Percentiles rank a stretch among this genome's conserved stretches.
phyloP scores from a whole-genome alignment of 2,888 invertebrate species.

The Drosophila stalkeri region DNA sequence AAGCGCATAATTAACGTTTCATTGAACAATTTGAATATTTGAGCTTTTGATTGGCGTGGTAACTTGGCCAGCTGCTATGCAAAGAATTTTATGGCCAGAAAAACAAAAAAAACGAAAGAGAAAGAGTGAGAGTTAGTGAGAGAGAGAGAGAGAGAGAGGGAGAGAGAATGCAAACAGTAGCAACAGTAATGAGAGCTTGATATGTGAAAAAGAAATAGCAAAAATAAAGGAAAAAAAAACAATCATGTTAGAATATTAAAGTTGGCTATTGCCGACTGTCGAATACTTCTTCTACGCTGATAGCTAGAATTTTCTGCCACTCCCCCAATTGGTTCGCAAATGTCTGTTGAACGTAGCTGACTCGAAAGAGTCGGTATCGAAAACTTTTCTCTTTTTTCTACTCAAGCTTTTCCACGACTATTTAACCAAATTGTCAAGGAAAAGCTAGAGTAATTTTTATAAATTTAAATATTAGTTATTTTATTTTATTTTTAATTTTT shows the following conservation, averaged over 20 bases:
- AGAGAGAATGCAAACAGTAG: background rate
- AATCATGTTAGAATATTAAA: background rate
- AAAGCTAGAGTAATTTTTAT: too few species aligned
- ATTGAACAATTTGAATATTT: slow-evolving; percentile 62
- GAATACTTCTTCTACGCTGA: background rate
- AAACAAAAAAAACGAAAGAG: background rate
- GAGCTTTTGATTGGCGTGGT: slow-evolving; percentile 62
- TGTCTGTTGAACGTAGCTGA: too few species aligned
- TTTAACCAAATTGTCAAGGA: too few species aligned
- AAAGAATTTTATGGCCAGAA: background rate
- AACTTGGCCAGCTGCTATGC: slow-evolving; percentile 41
- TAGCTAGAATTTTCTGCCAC: too few species aligned
- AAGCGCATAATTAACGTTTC: slow-evolving; percentile 67
- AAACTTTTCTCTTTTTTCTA: too few species aligned
- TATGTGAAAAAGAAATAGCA: slow-evolving; percentile 4
- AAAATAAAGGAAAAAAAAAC: background rate
- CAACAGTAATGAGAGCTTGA: slow-evolving; percentile 1
- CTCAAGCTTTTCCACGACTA: too few species aligned
- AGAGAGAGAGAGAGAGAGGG: background rate
- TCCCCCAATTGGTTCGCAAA: too few species aligned
- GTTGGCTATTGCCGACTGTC: background rate
- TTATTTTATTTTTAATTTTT: too few species aligned
- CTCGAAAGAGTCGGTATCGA: too few species aligned
- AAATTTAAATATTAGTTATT: too few species aligned
- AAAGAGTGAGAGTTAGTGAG: background rate